Base-by-base conservation (phyloP, 2,888 invertebrate genomes). In the Phalera bucephala region DNA sequence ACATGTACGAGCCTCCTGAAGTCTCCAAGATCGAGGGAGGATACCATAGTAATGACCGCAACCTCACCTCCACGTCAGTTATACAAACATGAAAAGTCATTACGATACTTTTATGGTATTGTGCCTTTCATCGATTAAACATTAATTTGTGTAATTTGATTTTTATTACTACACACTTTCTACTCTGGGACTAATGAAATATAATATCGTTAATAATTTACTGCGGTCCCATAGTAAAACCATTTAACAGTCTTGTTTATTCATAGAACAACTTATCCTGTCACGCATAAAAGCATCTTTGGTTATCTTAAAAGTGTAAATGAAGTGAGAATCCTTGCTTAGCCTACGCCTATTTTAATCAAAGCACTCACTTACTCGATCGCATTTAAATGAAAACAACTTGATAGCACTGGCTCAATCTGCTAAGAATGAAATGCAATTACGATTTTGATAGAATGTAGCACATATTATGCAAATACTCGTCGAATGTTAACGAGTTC, bases 1-100 rank as follows among this genome's bases (percentile, higher is more conserved):
- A 87, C 81, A 83, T 78, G 86, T 84, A 87, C 84, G 84, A 83
- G 85, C 73, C 79, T 82, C 77, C 82, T 80, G 74, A 77, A 83
- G 73, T 68, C 66, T 45, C 57, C 56, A 60, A 64, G 64, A 64
- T 59, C 62, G 55, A 58, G 52, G 51, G 45, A 36, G 48, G 49
- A 60, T 44, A 56, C 48, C 59, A 54, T 51, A 48, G 40, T 33
- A 28, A 33, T 46, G 40, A 53, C 48, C 47, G 32, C 47, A 46
- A 6, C 23, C 23, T 6, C 12, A 25, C 25, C 12, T 25, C 25
- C 13, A 12, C 12, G 12, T 6, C n/a, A 28, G n/a, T 15, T 12
- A 9, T 14, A 13, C 14, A 27, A 4, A 7, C 15, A 9, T 2
- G 4, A 9, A 28, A 14, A n/a, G 15, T 32, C 33, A 48, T 54